phyloP scores from a whole-genome alignment of 2,888 invertebrate genomes.

The Ecliptopera silaceata region DNA sequence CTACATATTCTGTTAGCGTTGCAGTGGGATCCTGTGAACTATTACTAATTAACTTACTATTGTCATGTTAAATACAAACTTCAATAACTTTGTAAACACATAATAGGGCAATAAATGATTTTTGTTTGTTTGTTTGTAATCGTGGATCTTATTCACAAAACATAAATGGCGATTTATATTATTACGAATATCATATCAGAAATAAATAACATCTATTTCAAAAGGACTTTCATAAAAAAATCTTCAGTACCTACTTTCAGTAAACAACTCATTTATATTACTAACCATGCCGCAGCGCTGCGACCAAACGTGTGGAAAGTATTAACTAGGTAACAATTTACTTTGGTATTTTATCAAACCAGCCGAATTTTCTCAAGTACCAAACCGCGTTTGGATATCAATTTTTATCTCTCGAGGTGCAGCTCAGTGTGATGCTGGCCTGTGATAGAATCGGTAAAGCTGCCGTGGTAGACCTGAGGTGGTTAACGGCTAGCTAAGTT shows the following conservation, averaged over 20 bases:
- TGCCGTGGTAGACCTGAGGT: slow-evolving; percentile 15
- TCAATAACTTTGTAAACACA: background rate
- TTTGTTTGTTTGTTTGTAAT: too few relatives aligned
- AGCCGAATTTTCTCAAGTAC: slow-evolving; percentile 32
- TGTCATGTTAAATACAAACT: slow-evolving; percentile 5
- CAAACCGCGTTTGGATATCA: slow-evolving; percentile 36
- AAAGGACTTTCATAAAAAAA: too few relatives aligned
- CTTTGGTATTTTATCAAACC: slow-evolving; percentile 25
- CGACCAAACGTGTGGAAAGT: background rate
- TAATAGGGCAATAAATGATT: too few relatives aligned
- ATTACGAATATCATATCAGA: too few relatives aligned
- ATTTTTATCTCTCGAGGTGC: slow-evolving; percentile 42
- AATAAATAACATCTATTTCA: too few relatives aligned
- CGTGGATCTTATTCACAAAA: too few relatives aligned
- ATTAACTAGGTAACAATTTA: background rate
- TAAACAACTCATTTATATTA: too few relatives aligned
- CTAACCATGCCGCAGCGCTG: too few relatives aligned
- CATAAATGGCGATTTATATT: background rate
- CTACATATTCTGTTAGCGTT: slow-evolving; percentile 12
- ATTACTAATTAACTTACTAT: slow-evolving; percentile 11
- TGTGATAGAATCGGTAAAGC: slow-evolving; percentile 35
- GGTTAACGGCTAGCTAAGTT: slow-evolving; percentile 6
- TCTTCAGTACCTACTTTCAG: too few relatives aligned
- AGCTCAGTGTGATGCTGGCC: slow-evolving; percentile 53
- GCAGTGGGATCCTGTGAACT: slow-evolving; percentile 13